phyloP scores from a whole-genome alignment of 1,140 invertebrate genomes.

The Ephestia elutella region DNA sequence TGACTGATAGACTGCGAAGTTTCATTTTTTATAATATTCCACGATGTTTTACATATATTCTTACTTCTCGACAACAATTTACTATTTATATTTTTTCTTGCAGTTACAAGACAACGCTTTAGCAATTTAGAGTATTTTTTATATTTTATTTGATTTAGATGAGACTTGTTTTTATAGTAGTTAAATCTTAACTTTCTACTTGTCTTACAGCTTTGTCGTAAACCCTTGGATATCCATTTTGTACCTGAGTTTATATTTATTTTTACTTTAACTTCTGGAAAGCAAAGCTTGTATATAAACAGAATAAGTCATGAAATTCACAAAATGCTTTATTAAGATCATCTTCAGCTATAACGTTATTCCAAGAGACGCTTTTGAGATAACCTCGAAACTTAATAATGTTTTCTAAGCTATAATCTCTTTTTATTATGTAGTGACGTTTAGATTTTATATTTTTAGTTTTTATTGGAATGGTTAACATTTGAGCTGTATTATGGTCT shows the following conservation, averaged over 20 bases:
- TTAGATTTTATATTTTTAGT: background rate
- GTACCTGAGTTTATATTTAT: background rate
- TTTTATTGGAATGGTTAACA: conserved; percentile 6
- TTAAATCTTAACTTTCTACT: conserved; percentile 9
- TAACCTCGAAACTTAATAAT: conserved; percentile 16
- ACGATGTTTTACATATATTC: conserved; percentile 5
- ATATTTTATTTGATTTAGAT: background rate
- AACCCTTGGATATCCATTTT: conserved; percentile 8
- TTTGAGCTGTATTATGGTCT: conserved; percentile 20
- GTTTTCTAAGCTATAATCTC: conserved; percentile 18
- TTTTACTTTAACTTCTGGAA: conserved; percentile 19
- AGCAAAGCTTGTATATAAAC: conserved; percentile 25
- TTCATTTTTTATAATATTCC: conserved; percentile 7
- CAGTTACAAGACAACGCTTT: background rate
- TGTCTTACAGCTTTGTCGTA: conserved; percentile 3
- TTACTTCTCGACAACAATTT: background rate
- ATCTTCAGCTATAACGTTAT: conserved; percentile 11
- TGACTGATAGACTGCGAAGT: background rate
- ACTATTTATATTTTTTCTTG: conserved; percentile 2
- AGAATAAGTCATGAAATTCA: conserved; percentile 19
- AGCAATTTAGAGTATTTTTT: conserved; percentile 19
- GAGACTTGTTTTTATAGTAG: conserved; percentile 5
- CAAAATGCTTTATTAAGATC: conserved; percentile 20
- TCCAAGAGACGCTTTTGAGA: conserved; percentile 12
- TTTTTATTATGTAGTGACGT: conserved; percentile 1